phyloP scores from a whole-genome alignment of 2,888 invertebrate genomes.

The Allygus modestus region DNA sequence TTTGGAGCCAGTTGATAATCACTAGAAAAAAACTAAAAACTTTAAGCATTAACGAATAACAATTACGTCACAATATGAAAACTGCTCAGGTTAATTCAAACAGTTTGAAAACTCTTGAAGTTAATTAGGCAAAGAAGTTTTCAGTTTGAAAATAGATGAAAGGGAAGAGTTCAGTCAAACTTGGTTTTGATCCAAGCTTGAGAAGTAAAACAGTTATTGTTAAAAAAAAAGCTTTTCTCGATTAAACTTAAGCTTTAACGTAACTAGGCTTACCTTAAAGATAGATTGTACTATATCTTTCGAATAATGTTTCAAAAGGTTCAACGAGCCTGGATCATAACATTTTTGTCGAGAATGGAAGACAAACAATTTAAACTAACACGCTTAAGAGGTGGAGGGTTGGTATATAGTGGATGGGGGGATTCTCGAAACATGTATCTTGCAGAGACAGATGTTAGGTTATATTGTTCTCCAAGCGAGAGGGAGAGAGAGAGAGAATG shows the following conservation, averaged over 20 bases:
- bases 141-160: conserved; percentile 7
- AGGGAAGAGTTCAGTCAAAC: not conserved
- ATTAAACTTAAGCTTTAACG: not conserved
- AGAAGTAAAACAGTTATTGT: conserved; percentile 34
- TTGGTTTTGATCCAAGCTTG: conserved; percentile 26
- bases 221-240: not conserved
- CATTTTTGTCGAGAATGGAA: too few relatives aligned
- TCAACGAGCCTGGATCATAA: too few relatives aligned
- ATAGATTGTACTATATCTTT: too few relatives aligned
- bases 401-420: not conserved
- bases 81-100: too few relatives aligned
- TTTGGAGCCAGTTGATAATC: too few relatives aligned
- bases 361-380: too few relatives aligned
- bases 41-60: too few relatives aligned
- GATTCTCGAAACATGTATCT: not conserved
- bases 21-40: not conserved
- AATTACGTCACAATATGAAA: too few relatives aligned
- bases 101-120: conserved; percentile 16
- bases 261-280: too few relatives aligned
- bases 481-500: not conserved
- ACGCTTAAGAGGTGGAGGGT: not conserved
- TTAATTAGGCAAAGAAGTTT: conserved; percentile 23
- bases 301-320: too few relatives aligned
- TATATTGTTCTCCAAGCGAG: not conserved
- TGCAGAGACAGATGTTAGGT: not conserved